phyloP scores from a whole-genome alignment of 30 jellyfish, hydroid and myxozoan genomes.

The Cassiopea xamachana region DNA sequence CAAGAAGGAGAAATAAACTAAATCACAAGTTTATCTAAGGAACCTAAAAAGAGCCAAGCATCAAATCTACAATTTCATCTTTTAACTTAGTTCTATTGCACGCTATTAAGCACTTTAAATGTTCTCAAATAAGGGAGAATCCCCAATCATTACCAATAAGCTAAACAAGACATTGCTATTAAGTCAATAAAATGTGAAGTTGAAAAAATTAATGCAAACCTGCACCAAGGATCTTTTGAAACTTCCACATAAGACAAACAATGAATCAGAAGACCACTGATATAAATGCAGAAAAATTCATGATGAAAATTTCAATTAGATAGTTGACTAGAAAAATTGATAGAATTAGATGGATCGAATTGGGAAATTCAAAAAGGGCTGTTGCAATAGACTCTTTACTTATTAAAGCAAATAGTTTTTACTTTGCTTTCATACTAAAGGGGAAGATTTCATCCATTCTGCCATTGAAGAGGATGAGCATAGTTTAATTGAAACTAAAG shows the following conservation, averaged over 20 bases:
- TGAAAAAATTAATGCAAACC: slow-evolving; percentile 24
- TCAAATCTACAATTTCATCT: too few species aligned
- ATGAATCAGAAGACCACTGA: slow-evolving; percentile 95
- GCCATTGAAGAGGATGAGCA: too few species aligned
- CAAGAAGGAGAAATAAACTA: not conserved
- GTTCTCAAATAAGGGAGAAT: too few species aligned
- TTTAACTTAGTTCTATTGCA: too few species aligned
- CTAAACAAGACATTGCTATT: not conserved
- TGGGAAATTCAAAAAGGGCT: not conserved
- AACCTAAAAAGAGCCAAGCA: too few species aligned
- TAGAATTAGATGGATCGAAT: not conserved
- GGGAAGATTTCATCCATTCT: too few species aligned
- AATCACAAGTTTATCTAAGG: too few species aligned
- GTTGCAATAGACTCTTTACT: not conserved
- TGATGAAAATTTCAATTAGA: not conserved
- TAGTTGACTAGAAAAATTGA: not conserved
- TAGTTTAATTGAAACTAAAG: too few species aligned
- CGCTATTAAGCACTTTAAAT: too few species aligned
- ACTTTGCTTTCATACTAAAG: too few species aligned
- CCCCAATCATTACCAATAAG: not conserved
- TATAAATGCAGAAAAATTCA: not conserved
- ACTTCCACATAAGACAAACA: slow-evolving; percentile 76
- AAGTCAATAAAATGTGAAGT: not conserved
- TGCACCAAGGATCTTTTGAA: slow-evolving; percentile 84
- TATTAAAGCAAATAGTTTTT: too few species aligned